Base-by-base conservation (phyloP, 2,888 invertebrate genomes). In the Nemurella pictetii region DNA sequence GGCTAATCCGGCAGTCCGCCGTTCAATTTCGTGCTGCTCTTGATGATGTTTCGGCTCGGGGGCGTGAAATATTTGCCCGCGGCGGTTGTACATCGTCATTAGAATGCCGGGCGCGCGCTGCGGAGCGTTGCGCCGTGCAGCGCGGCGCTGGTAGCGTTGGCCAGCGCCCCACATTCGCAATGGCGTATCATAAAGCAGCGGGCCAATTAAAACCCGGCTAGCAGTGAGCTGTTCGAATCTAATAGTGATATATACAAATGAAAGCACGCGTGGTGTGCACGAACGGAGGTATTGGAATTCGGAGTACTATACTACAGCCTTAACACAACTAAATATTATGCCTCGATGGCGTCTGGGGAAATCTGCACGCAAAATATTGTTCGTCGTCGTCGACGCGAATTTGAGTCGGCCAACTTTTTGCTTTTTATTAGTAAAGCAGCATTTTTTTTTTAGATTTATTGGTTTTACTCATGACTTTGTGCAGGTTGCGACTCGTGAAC, bases 41-140 rank as follows among this genome's bases (percentile, higher is more conserved):
- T 75, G 75, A 75, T 27, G 75, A 25, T 20, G 26, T 25, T 75
- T 55, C 20, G 5, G 55, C 5, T 12, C 20, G 55, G 15, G 55
- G 25, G 27, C 15, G 75, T 26, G 27, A 78, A 78, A 78, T 78
- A n/a, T 78, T 29, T 12, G 78, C 78, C 78, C 78, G 30, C 28
- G 30, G 78, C 78, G 78, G 78, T 29, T 78, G 28, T 78, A 78
- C 4, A 29, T 78, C 30, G 78, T 78, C 78, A 78, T 78, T 78
- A 78, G 78, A 78, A 78, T 15, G 55, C 78, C 15, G n/a, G 12
- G 30, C 29, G 78, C 30, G 7, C 12, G 78, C 75, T 25, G 20
- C 73, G 20, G 4, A 3, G 25, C 27, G 32, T 32, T 32, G 32
- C 55, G 12, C 55, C 20, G 55, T 20, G 15, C 15, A 55, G 15